Evolutionary conservation across 1,140 invertebrate genomes (phyloP).

Genomic region (Bombus difficillimus): DNA sequence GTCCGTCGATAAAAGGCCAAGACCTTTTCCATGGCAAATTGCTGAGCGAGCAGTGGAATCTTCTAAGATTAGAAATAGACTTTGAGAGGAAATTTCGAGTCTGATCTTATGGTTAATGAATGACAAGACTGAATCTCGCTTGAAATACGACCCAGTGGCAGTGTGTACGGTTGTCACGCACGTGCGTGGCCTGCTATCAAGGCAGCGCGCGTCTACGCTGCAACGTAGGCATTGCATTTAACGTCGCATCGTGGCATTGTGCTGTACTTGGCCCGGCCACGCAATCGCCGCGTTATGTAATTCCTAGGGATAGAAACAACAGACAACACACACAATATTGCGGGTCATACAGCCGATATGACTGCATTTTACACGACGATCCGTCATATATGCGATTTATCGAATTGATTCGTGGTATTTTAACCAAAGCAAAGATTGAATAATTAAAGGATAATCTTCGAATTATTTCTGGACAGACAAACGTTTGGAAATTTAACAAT

Average conservation of each 20-base stretch:
- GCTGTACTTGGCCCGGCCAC: conserved; percentile 31
- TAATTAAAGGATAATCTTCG: background rate
- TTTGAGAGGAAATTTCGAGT: background rate
- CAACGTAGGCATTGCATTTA: conserved; percentile 17
- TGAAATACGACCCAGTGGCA: background rate
- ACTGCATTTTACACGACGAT: background rate
- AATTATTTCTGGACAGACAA: too few relatives aligned
- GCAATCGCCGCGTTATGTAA: conserved; percentile 30
- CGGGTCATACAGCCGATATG: too few relatives aligned
- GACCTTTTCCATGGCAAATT: background rate
- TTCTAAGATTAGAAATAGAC: background rate
- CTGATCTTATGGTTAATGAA: conserved; percentile 11
- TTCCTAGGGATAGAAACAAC: background rate
- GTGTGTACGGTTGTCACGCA: conserved; percentile 14
- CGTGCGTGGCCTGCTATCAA: conserved; percentile 15
- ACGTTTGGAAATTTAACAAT: background rate
- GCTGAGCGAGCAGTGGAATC: background rate
- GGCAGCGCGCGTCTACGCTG: background rate
- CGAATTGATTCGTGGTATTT: background rate
- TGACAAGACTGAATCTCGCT: conserved; percentile 1
- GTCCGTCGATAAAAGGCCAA: background rate
- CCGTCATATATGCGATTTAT: background rate
- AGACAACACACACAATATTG: background rate
- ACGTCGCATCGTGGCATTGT: conserved; percentile 11
- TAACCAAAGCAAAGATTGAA: background rate